Percentiles rank a stretch among this genome's conserved stretches.
phyloP scores from a whole-genome alignment of 2,888 invertebrate species.

The Zonitis immaculata region DNA sequence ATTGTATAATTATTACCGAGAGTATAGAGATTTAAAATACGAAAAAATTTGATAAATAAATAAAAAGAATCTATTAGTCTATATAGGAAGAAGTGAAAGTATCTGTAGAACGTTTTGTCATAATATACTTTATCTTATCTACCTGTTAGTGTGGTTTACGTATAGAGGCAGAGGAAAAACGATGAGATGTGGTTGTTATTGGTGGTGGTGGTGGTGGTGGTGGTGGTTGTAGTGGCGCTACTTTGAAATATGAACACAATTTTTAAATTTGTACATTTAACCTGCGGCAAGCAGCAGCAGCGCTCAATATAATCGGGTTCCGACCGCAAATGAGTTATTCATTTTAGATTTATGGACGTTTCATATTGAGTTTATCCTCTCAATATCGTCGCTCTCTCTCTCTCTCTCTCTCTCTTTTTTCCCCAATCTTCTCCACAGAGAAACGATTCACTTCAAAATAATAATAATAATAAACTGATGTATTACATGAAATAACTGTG shows the following conservation, averaged over 20 bases:
- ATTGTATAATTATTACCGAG: too few relatives aligned
- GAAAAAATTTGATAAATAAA: too few relatives aligned
- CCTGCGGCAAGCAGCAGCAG: slow-evolving; percentile 39
- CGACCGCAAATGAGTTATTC: slow-evolving; percentile 43
- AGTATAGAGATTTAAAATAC: too few relatives aligned
- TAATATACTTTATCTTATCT: slow-evolving; percentile 24
- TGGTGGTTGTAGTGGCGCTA: slow-evolving; percentile 9
- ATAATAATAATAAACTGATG: too few relatives aligned
- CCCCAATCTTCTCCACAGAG: neutral
- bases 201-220: neutral
- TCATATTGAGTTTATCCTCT: slow-evolving; percentile 41
- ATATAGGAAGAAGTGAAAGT: slow-evolving; percentile 5
- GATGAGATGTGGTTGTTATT: neutral
- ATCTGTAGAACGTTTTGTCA: slow-evolving; percentile 15
- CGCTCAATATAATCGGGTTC: slow-evolving; percentile 43
- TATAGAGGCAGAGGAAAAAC: slow-evolving; percentile 10
- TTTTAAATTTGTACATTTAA: slow-evolving; percentile 44
- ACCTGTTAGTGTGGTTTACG: slow-evolving; percentile 20
- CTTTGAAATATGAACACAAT: slow-evolving; percentile 42
- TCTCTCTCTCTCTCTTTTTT: slow-evolving; percentile 6
- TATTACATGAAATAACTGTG: too few relatives aligned
- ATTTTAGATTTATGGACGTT: slow-evolving; percentile 43
- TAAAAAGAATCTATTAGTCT: too few relatives aligned
- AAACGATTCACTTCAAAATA: too few relatives aligned
- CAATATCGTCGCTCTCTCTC: slow-evolving; percentile 19